These are phyloP conservation scores for Vipera ursinii DNA, from an alignment of 2,797 vertebrate genomes.

Conservation along the genomic window DNA sequence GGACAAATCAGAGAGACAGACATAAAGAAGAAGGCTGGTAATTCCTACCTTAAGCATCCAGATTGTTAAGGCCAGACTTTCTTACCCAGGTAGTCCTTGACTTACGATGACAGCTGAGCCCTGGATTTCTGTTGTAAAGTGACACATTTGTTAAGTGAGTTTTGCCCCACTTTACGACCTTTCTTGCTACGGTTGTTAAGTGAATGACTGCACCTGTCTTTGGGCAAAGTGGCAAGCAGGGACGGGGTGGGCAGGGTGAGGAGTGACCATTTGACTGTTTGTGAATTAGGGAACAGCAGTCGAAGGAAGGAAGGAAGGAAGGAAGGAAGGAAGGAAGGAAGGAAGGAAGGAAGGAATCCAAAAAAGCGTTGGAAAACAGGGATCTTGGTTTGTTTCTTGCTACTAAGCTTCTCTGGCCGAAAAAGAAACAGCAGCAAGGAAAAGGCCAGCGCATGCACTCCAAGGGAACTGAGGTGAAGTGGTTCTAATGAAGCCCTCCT, in stretches of 20 bases:
- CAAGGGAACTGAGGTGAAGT: not conserved
- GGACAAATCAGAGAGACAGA: not conserved
- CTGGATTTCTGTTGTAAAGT: not conserved
- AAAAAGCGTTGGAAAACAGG: not conserved
- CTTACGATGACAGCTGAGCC: not conserved
- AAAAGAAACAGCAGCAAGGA: not conserved
- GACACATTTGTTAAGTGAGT: not conserved
- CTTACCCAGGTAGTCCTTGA: not conserved
- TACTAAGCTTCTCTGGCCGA: not conserved
- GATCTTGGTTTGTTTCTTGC: not conserved
- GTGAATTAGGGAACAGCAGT: not conserved
- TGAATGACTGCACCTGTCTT: not conserved
- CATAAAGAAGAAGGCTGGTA: not conserved
- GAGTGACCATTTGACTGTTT: not conserved
- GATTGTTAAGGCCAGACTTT: not conserved
- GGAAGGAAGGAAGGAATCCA: not conserved
- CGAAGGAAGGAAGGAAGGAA: not conserved
- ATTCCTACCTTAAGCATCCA: not conserved
- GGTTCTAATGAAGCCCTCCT: not conserved
- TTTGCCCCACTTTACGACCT: not conserved
- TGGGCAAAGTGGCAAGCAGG: not conserved
- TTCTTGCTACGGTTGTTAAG: not conserved
- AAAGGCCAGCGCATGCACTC: not conserved
- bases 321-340: not conserved
- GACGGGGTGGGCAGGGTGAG: fast-evolving